phyloP scores from a whole-genome alignment of 2,888 invertebrate genomes.

The Arctia plantaginis region DNA sequence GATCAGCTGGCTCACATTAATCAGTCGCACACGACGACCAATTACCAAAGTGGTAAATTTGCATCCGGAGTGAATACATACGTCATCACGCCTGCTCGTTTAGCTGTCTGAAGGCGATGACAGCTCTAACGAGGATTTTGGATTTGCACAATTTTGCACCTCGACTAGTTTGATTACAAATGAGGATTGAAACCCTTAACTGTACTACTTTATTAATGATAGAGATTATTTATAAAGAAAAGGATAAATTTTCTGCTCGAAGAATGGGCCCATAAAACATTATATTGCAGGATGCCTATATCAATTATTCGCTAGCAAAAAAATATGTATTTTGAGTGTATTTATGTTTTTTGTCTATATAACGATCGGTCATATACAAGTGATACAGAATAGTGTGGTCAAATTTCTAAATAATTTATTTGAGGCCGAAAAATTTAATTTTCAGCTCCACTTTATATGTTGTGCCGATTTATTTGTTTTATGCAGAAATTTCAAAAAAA shows the following conservation, averaged over 20 bases:
- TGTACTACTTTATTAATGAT: background rate
- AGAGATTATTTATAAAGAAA: background rate
- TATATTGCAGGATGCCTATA: background rate
- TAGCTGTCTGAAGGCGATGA: background rate
- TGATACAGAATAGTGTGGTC: background rate
- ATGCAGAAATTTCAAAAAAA: no score
- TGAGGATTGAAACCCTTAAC: background rate
- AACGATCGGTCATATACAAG: background rate
- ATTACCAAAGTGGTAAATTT: conserved; percentile 26
- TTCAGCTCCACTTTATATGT: no score
- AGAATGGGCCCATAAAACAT: no score
- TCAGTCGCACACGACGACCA: conserved; percentile 32
- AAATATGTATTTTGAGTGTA: background rate
- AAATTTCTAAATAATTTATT: no score
- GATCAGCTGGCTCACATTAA: conserved; percentile 40
- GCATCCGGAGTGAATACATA: conserved; percentile 9
- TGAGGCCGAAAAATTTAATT: no score
- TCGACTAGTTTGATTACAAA: background rate
- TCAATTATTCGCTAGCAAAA: background rate
- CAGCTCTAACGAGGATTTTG: background rate
- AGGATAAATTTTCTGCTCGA: background rate
- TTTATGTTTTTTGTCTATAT: background rate
- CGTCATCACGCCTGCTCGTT: background rate
- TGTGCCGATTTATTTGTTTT: no score
- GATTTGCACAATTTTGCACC: background rate